A percentile compares a stretch with the other conserved stretches of the same genome.
Evolutionary conservation across 2,113 vertebrate species (phyloP).

Genomic region (Poeciliopsis turrubarensis): DNA sequence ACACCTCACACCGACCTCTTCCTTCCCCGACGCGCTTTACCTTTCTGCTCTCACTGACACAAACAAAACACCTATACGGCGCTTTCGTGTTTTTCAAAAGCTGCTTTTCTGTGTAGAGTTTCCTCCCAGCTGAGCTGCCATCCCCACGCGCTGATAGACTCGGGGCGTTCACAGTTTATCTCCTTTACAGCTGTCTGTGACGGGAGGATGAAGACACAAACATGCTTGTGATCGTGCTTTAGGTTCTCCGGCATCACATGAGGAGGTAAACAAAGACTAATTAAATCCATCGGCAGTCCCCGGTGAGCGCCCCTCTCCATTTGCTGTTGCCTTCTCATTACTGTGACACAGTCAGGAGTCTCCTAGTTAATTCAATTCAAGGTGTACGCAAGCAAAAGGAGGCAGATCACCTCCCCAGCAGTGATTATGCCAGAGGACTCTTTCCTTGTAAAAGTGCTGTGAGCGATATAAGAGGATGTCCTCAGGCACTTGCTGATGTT

Average conservation of each 20-base stretch:
- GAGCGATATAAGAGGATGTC: conserved; percentile 37
- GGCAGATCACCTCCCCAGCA: conserved; percentile 29
- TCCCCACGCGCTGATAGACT: conserved; percentile 44
- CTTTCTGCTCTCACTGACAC: conserved; percentile 25
- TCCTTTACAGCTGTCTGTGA: conserved; percentile 36
- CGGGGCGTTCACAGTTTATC: conserved; percentile 45
- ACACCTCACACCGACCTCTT: conserved; percentile 36
- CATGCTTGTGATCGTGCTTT: conserved; percentile 27
- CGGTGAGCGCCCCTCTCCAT: conserved; percentile 50
- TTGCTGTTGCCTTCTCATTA: conserved; percentile 50
- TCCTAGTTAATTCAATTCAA: conserved; percentile 65
- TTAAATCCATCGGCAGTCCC: conserved; percentile 68
- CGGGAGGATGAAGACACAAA: not conserved
- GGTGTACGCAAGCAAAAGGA: conserved; percentile 27
- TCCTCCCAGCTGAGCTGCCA: conserved; percentile 48
- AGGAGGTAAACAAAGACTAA: conserved; percentile 72
- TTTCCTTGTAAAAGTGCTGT: conserved; percentile 22
- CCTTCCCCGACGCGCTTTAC: conserved; percentile 29
- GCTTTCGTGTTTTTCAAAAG: conserved; percentile 38
- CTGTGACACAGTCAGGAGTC: conserved; percentile 48
- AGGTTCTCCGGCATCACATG: conserved; percentile 40
- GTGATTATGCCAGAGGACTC: conserved; percentile 4
- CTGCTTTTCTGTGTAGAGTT: conserved; percentile 32
- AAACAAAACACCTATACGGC: conserved; percentile 48
- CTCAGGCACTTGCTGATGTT: conserved; percentile 37